Percentiles rank a stretch among this genome's conserved stretches.
Evolutionary conservation across 2,888 invertebrate species (phyloP).

Genomic region (Lymantria dispar): DNA sequence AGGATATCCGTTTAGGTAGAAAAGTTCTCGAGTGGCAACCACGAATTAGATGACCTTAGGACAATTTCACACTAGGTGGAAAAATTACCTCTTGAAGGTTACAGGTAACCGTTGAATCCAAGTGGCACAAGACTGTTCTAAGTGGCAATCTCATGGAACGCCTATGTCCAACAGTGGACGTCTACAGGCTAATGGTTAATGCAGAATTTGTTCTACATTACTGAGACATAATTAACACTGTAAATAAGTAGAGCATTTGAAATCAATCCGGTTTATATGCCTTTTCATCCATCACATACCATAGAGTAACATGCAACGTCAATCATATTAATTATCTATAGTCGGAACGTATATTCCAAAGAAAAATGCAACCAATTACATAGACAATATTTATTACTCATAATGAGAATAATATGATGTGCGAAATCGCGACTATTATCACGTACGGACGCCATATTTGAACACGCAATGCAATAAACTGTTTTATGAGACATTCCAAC

Average conservation of each 20-base stretch:
- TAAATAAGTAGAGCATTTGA: not conserved
- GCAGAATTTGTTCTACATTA: too few species aligned
- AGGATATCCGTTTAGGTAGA: too few species aligned
- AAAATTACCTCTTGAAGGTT: too few species aligned
- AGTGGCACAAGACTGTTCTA: too few species aligned
- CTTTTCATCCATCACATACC: conserved; percentile 5
- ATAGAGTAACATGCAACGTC: conserved; percentile 6
- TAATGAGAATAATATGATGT: conserved; percentile 6
- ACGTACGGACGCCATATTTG: conserved; percentile 19
- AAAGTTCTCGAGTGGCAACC: too few species aligned
- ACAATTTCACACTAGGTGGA: too few species aligned
- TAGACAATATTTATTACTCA: conserved; percentile 13
- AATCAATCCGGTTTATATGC: not conserved
- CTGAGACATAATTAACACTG: too few species aligned
- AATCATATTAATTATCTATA: conserved; percentile 4
- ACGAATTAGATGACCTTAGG: too few species aligned
- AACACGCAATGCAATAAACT: conserved; percentile 19
- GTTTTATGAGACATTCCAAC: conserved; percentile 10
- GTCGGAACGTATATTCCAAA: not conserved
- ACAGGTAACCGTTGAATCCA: too few species aligned
- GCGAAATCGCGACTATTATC: conserved; percentile 17
- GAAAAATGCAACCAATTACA: conserved; percentile 3
- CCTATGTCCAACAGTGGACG: too few species aligned
- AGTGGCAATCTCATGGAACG: too few species aligned
- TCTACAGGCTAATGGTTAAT: too few species aligned